phyloP scores from a whole-genome alignment of 2,888 invertebrate genomes.

The Cactoblastis cactorum region DNA sequence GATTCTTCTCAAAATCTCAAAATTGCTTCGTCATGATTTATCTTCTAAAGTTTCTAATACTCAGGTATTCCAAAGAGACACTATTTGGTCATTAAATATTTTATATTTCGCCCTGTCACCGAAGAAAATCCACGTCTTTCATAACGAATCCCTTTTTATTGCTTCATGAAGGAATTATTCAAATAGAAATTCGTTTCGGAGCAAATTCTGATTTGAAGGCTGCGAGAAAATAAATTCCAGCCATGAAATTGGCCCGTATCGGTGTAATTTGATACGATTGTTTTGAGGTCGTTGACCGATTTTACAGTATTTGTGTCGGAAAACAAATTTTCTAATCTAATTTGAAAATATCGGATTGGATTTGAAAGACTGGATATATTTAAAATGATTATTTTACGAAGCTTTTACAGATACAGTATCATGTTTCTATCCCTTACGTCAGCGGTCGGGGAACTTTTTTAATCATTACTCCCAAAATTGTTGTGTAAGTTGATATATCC shows the following conservation, averaged over 20 bases:
- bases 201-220: slow-evolving; percentile 26
- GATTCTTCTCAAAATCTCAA: too few relatives aligned
- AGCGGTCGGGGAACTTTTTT: too few relatives aligned
- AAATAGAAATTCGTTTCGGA: slow-evolving; percentile 27
- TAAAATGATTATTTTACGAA: too few relatives aligned
- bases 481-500: too few relatives aligned
- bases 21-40: too few relatives aligned
- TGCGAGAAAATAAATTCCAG: slow-evolving; percentile 36
- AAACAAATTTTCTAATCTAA: background rate
- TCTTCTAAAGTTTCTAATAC: too few relatives aligned
- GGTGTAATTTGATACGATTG: slow-evolving; percentile 28
- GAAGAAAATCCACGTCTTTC: slow-evolving; percentile 2
- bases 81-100: background rate
- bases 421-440: too few relatives aligned
- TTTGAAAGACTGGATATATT: too few relatives aligned
- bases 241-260: slow-evolving; percentile 21
- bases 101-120: background rate
- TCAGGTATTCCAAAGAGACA: too few relatives aligned
- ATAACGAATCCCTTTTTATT: slow-evolving; percentile 2
- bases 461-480: too few relatives aligned
- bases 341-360: too few relatives aligned
- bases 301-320: background rate
- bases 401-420: too few relatives aligned
- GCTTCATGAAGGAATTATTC: slow-evolving; percentile 16
- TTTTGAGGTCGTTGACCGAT: slow-evolving; percentile 16